Evolutionary conservation across 2,888 invertebrate genomes (phyloP).

Genomic region (Leucophora obtusa): DNA sequence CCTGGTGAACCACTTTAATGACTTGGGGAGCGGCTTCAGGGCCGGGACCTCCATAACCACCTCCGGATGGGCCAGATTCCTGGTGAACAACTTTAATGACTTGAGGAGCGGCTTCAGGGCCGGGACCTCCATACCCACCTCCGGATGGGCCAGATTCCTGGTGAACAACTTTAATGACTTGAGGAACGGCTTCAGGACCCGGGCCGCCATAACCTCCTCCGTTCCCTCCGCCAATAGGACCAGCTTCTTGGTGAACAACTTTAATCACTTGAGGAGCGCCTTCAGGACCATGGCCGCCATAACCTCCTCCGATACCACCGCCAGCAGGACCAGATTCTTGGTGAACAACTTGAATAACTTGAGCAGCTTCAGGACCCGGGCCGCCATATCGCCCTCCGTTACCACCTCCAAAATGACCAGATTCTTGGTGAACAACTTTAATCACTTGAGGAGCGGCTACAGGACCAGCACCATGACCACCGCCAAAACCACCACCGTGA

Average conservation of each 20-base stretch:
- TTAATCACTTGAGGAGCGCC: conserved; percentile 69
- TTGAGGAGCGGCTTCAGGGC: too few species aligned
- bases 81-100: conserved; percentile 71
- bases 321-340: conserved; percentile 2
- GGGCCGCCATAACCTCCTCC: conserved; percentile 8
- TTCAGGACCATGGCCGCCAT: conserved; percentile 27
- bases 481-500: conserved; percentile 24
- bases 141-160: conserved; percentile 34
- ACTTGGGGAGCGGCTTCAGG: too few species aligned
- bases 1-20: too few species aligned
- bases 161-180: conserved; percentile 69
- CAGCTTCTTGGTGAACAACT: conserved; percentile 60
- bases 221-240: conserved; percentile 14
- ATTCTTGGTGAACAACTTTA: conserved; percentile 65
- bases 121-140: too few species aligned
- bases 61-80: conserved; percentile 10
- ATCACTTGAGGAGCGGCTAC: conserved; percentile 69
- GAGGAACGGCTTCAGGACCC: conserved; percentile 56
- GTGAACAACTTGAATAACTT: conserved; percentile 40
- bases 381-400: conserved; percentile 20
- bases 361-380: conserved; percentile 1
- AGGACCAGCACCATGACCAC: conserved; percentile 55
- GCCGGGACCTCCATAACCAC: too few species aligned
- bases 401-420: conserved; percentile 3
- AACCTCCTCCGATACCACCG: conserved; percentile 34